These are phyloP conservation scores for Chiloscyllium plagiosum DNA, from an alignment of 2,113 vertebrate genomes.

Conservation along the genomic window DNA sequence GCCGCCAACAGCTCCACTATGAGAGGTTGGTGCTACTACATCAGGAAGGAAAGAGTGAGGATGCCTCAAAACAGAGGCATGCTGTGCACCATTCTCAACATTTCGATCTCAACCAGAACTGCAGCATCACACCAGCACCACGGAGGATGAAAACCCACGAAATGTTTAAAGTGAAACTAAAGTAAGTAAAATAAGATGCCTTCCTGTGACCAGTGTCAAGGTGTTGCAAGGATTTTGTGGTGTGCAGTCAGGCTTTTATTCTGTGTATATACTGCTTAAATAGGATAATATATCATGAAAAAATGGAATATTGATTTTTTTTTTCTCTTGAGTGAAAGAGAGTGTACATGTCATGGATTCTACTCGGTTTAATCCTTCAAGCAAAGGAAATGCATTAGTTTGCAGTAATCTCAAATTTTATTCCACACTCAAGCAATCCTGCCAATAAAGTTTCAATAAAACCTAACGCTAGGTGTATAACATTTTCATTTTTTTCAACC, in stretches of 20 bases:
- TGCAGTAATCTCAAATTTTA: constrained; percentile 12
- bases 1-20: not conserved
- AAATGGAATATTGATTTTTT: constrained; percentile 30
- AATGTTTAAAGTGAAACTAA: not conserved
- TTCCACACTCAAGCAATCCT: not conserved
- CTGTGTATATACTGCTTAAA: not conserved
- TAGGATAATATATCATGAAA: constrained; percentile 24
- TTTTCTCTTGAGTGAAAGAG: not conserved
- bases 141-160: not conserved
- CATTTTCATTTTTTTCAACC: not conserved
- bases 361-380: not conserved
- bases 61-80: not conserved
- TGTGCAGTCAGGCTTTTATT: not conserved
- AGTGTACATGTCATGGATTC: not conserved
- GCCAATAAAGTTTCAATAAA: not conserved
- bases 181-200: constrained; percentile 1
- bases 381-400: not conserved
- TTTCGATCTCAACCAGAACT: not conserved
- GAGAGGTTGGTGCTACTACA: not conserved
- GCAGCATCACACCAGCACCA: not conserved
- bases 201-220: not conserved
- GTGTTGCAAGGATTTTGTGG: not conserved
- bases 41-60: not conserved
- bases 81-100: not conserved
- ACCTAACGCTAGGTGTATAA: not conserved